phyloP scores from a whole-genome alignment of 2,797 vertebrate genomes.

The Hippopotamyrus pictus region DNA sequence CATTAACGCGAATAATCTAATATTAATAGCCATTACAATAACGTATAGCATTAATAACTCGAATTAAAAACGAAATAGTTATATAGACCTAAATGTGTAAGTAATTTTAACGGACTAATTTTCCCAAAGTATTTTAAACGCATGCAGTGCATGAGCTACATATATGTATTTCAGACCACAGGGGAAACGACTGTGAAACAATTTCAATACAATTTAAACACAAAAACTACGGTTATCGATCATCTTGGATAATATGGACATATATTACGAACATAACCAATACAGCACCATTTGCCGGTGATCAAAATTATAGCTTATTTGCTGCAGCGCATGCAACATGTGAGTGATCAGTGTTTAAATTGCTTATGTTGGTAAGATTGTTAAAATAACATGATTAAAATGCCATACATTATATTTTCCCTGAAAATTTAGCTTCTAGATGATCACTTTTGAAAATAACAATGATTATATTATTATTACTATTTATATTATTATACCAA shows the following conservation, averaged over 20 bases:
- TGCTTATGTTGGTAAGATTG: not conserved
- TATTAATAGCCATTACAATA: not conserved
- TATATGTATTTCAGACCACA: not conserved
- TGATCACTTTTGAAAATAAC: not conserved
- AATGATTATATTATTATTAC: not conserved
- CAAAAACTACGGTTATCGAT: not conserved
- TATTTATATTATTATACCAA: not conserved
- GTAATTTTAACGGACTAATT: not conserved
- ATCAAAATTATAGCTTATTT: not conserved
- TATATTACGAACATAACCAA: conserved; percentile 13
- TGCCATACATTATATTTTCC: not conserved
- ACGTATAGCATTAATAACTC: not conserved
- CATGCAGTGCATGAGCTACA: not conserved
- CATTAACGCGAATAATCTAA: not conserved
- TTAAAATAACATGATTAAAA: not conserved
- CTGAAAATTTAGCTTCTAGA: not conserved
- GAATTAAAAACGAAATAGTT: not conserved
- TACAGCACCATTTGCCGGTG: not conserved
- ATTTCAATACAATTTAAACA: not conserved
- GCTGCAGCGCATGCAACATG: conserved; percentile 3
- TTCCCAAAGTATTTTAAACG: not conserved
- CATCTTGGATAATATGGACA: not conserved
- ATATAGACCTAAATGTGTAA: not conserved
- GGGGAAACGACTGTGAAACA: not conserved
- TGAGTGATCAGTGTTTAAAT: not conserved